Evolutionary conservation across 2,113 vertebrate species (phyloP).

Genomic region (Syngnathus floridae): DNA sequence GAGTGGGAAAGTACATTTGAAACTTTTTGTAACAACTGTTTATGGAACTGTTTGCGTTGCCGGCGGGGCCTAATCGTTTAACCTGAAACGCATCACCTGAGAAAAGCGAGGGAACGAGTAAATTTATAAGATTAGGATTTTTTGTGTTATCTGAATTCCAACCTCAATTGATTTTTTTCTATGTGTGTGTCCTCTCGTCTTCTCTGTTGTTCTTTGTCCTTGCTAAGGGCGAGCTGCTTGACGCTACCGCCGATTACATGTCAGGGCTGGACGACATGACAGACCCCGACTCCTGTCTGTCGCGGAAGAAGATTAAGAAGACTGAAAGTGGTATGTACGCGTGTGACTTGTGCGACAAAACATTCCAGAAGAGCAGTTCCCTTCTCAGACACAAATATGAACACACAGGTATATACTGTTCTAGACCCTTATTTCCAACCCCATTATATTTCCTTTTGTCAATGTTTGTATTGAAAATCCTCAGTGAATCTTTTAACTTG

Average conservation of each 20-base stretch:
- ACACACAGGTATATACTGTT: slow-evolving; percentile 98
- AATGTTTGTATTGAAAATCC: slow-evolving; percentile 73
- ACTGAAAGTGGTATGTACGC: slow-evolving; percentile 99
- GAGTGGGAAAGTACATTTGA: too few relatives aligned
- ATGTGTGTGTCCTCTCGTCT: neutral
- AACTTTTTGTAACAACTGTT: too few relatives aligned
- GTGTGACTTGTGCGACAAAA: slow-evolving; percentile 99
- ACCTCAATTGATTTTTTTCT: slow-evolving; percentile 18
- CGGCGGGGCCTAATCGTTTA: too few relatives aligned
- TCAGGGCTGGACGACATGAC: slow-evolving; percentile 99
- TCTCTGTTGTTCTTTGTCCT: slow-evolving; percentile 27
- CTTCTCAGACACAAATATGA: slow-evolving; percentile 99
- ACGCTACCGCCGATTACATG: slow-evolving; percentile 97
- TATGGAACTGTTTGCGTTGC: too few relatives aligned
- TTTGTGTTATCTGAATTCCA: neutral
- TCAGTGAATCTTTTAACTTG: slow-evolving; percentile 45
- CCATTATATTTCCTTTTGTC: slow-evolving; percentile 66
- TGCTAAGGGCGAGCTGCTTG: slow-evolving; percentile 89
- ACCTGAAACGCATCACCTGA: too few relatives aligned
- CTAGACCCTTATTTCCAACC: slow-evolving; percentile 78
- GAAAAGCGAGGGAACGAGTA: neutral
- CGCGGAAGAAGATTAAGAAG: slow-evolving; percentile 99
- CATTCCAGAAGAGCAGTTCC: slow-evolving; percentile 99
- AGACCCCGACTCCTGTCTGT: slow-evolving; percentile 99
- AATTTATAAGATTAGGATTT: neutral